Percentiles rank a stretch among this genome's conserved stretches.
These are phyloP conservation scores for Drosophila neocordata DNA, from an alignment of 1,140 invertebrate species.

Conservation along the genomic window DNA sequence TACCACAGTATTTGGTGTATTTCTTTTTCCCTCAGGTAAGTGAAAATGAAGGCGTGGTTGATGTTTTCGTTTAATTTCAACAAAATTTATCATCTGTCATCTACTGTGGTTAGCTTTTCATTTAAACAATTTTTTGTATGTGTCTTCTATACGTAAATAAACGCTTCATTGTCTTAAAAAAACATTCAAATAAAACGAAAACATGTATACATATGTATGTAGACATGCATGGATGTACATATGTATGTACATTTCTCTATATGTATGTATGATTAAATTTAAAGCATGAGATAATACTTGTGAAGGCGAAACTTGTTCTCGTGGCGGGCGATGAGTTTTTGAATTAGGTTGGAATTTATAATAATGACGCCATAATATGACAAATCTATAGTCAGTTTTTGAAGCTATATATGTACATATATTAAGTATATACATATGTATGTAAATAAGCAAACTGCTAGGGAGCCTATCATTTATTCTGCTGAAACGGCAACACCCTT, in stretches of 20 bases:
- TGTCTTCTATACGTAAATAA: not conserved
- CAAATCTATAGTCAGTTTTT: constrained; percentile 4
- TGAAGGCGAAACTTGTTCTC: constrained; percentile 26
- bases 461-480: too few species aligned
- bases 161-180: constrained; percentile 19
- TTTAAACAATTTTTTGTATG: constrained; percentile 11
- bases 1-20: constrained; percentile 24
- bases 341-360: constrained; percentile 14
- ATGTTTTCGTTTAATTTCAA: constrained; percentile 12
- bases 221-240: not conserved
- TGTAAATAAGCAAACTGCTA: not conserved
- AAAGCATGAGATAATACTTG: constrained; percentile 24
- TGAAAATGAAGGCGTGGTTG: constrained; percentile 41
- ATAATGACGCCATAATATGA: constrained; percentile 12
- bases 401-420: not conserved
- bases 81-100: too few species aligned
- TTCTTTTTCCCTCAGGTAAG: constrained; percentile 47
- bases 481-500: not conserved
- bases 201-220: constrained; percentile 15
- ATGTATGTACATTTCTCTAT: constrained; percentile 3
- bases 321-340: constrained; percentile 1
- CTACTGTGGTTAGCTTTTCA: not conserved
- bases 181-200: not conserved
- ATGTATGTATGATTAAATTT: constrained; percentile 2
- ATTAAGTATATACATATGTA: constrained; percentile 5